A percentile compares a stretch with the other conserved stretches of the same genome.
Conservation (phyloP, 2,888 invertebrate species). For the Argyra leucocephala region DNA sequence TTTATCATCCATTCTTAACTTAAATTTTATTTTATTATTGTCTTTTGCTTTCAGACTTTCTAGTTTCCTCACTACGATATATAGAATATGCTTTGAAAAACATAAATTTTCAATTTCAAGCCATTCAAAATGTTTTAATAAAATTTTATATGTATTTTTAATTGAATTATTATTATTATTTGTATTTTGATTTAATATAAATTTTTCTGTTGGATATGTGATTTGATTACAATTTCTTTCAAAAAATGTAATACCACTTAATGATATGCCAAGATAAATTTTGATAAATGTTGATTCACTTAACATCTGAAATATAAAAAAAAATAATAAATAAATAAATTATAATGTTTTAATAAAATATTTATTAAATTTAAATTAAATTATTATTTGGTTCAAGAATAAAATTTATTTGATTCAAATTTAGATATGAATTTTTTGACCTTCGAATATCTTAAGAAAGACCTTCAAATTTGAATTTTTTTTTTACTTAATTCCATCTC, state of each 20-base stretch:
- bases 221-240: constrained; percentile 19
- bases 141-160: constrained; percentile 33
- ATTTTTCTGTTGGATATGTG: not conserved
- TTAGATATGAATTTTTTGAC: too few species aligned
- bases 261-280: constrained; percentile 56
- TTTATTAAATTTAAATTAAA: too few species aligned
- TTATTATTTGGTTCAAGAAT: too few species aligned
- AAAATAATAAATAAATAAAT: constrained; percentile 12
- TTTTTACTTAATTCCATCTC: too few species aligned
- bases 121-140: constrained; percentile 51
- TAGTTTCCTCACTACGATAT: constrained; percentile 49
- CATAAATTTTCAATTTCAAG: constrained; percentile 66
- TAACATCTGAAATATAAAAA: not conserved
- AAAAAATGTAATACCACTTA: constrained; percentile 47
- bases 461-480: too few species aligned
- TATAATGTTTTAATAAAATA: not conserved
- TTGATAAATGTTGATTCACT: constrained; percentile 41
- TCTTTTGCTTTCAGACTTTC: constrained; percentile 48
- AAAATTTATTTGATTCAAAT: too few species aligned
- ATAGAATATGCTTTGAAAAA: constrained; percentile 63
- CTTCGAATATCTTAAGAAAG: too few species aligned
- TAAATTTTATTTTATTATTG: constrained; percentile 57
- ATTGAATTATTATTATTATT: not conserved
- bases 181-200: not conserved
- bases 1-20: constrained; percentile 62